phyloP scores from a whole-genome alignment of 2,888 invertebrate species.

The Dendrolimus pini region DNA sequence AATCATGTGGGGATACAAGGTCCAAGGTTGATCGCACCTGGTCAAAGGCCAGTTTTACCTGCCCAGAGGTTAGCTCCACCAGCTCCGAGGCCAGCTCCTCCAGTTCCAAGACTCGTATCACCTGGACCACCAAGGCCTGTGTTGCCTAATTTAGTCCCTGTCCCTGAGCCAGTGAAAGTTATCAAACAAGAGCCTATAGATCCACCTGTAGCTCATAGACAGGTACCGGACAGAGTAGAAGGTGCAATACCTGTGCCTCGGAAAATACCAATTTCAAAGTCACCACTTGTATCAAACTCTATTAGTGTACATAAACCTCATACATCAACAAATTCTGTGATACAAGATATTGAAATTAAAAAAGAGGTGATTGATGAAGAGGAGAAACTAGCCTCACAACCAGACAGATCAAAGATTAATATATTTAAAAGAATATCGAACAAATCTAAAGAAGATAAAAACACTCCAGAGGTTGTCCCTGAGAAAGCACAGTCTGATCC shows the following conservation, averaged over 20 bases:
- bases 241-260: constrained; percentile 67
- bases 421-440: constrained; percentile 92
- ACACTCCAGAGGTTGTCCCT: constrained; percentile 52
- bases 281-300: constrained; percentile 60
- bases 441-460: constrained; percentile 81
- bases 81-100: neutral
- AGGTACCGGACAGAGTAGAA: constrained; percentile 34
- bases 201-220: constrained; percentile 28
- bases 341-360: constrained; percentile 61
- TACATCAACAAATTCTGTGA: constrained; percentile 39
- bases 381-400: constrained; percentile 84
- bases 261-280: constrained; percentile 68
- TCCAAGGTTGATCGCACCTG: constrained; percentile 39
- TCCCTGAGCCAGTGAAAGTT: constrained; percentile 37
- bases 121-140: constrained; percentile 29
- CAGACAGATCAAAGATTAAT: constrained; percentile 90
- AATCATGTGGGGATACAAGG: constrained; percentile 61
- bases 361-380: constrained; percentile 70
- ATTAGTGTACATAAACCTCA: constrained; percentile 46
- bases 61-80: neutral
- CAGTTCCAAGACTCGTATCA: neutral
- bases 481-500: constrained; percentile 58
- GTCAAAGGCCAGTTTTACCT: neutral
- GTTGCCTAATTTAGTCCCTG: constrained; percentile 33
- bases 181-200: constrained; percentile 62